Evolutionary conservation across 1,140 invertebrate species (phyloP).

Genomic region (Sarcophaga bullata): DNA sequence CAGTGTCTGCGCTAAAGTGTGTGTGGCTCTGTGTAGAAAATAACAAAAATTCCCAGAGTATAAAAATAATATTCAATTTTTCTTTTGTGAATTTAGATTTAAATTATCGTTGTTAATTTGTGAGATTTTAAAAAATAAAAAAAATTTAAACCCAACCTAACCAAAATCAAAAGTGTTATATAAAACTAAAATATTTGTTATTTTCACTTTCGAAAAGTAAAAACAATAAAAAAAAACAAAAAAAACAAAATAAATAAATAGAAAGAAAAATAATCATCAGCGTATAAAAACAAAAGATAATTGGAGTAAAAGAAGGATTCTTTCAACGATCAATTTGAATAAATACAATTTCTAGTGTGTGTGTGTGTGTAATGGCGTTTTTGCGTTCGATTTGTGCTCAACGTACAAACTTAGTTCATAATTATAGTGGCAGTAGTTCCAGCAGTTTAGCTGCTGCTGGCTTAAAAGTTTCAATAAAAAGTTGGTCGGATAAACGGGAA

Average conservation of each 20-base stretch:
- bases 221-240: neutral
- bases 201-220: neutral
- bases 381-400: slow-evolving; percentile 61
- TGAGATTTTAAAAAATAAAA: neutral
- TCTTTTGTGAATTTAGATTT: too few species aligned
- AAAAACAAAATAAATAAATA: neutral
- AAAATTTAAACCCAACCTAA: too few species aligned
- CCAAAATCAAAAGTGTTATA: neutral
- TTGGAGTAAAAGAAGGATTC: neutral
- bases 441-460: slow-evolving; percentile 6
- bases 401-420: slow-evolving; percentile 61
- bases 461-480: neutral
- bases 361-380: slow-evolving; percentile 63
- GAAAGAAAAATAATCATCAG: neutral
- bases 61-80: too few species aligned
- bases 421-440: slow-evolving; percentile 44
- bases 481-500: neutral
- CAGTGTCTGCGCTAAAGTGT: too few species aligned
- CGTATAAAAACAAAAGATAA: neutral
- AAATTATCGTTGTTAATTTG: neutral
- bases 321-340: slow-evolving; percentile 14
- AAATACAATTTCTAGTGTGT: slow-evolving; percentile 30
- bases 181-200: neutral
- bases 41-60: too few species aligned
- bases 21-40: too few species aligned